Evolutionary conservation across 2,888 invertebrate species (phyloP).

Genomic region (Capitulum mitella): DNA sequence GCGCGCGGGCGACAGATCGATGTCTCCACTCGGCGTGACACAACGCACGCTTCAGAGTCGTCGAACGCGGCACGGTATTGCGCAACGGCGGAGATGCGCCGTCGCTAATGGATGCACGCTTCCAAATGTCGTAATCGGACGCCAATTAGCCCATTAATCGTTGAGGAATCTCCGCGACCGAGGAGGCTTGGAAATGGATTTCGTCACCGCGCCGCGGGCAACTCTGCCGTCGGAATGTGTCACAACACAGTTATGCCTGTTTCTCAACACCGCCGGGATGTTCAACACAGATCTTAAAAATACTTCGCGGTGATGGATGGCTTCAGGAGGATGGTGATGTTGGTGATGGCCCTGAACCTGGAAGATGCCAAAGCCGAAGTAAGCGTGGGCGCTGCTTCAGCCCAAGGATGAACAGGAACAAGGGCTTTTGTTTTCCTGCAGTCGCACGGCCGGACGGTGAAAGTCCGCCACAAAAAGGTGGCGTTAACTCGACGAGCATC

Average conservation of each 20-base stretch:
- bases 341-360: too few species aligned
- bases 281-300: not conserved
- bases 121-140: not conserved
- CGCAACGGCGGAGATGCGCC: too few species aligned
- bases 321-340: not conserved
- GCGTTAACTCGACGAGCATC: not conserved
- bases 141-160: not conserved
- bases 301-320: not conserved
- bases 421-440: slow-evolving; percentile 1
- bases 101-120: not conserved
- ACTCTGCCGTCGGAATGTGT: not conserved
- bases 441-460: not conserved
- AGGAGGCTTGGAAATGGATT: not conserved
- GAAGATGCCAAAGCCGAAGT: not conserved
- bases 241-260: not conserved
- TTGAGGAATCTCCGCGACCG: not conserved
- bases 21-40: too few species aligned
- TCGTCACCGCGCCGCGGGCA: not conserved
- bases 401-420: not conserved
- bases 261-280: not conserved
- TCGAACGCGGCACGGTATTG: too few species aligned
- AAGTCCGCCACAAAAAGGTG: not conserved
- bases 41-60: too few species aligned
- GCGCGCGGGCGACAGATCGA: not conserved
- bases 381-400: not conserved